Evolutionary conservation across 2,113 vertebrate species (phyloP).

Genomic region (Malurus alboscapulatus): DNA sequence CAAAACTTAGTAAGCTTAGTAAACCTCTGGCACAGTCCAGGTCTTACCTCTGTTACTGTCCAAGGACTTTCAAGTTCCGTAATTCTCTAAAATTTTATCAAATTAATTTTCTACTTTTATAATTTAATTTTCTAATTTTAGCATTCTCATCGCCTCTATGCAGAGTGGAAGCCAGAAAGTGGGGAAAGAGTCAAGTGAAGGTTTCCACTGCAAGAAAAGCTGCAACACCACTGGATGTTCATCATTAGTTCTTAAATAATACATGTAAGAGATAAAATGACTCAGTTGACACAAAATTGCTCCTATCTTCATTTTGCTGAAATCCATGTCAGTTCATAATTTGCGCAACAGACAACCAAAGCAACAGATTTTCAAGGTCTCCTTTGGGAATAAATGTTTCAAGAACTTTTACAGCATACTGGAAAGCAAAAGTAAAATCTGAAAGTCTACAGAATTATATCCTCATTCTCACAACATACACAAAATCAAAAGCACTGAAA

Average conservation of each 20-base stretch:
- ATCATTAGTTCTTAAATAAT: not conserved
- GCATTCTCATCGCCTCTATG: not conserved
- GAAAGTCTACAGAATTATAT: not conserved
- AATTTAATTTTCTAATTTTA: not conserved
- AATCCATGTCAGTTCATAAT: not conserved
- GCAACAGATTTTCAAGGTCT: not conserved
- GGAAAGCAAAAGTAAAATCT: not conserved
- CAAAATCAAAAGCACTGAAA: not conserved
- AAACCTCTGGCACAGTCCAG: not conserved
- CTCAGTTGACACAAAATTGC: not conserved
- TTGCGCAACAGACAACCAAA: not conserved
- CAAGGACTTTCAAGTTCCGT: not conserved
- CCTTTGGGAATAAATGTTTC: not conserved
- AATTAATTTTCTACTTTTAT: not conserved
- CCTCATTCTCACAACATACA: not conserved
- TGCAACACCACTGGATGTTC: not conserved
- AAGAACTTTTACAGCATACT: not conserved
- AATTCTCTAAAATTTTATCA: not conserved
- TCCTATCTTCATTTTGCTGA: not conserved
- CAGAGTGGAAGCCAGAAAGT: not conserved
- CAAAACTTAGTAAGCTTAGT: not conserved
- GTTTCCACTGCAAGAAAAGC: not conserved
- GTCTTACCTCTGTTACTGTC: not conserved
- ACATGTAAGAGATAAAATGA: not conserved
- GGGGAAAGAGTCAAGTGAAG: not conserved